Base-by-base conservation (phyloP, 1,140 invertebrate genomes). In the Andrena cerasifolii region DNA sequence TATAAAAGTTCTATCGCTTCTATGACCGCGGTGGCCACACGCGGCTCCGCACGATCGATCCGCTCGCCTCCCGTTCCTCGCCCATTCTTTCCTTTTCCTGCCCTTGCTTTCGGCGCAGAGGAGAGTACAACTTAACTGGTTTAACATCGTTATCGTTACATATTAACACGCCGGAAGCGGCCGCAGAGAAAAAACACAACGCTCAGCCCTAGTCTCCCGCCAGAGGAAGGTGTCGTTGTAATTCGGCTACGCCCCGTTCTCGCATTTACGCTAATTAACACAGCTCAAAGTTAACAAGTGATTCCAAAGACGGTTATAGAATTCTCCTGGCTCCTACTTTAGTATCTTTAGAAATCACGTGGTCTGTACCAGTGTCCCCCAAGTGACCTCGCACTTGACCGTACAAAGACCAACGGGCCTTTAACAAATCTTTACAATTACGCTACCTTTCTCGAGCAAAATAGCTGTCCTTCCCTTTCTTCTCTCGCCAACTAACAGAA, bases 1-100 rank as follows among this genome's bases (percentile, higher is more conserved):
- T 84, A 84, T 80, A 84, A 84, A 84, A 84, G 82, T 77, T 84
- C 79, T 66, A 71, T 65, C 49, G 74, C 59, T 33, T 18, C 70
- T 63, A 67, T 24, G 21, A 53, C 74, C 36, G 33, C 45, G 58
- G 3, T 36, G 51, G 40, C 18, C 45, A 67, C 53, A 36, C 45
- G n/a, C n/a, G n/a, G n/a, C n/a, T 61, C 1, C 26, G 54, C 12
- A 68, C 33, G n/a, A 58, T 49, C 43, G 18, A 65, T 49, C 51
- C 68, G 33, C 40, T 40, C 36, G 43, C 70, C 43, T 21, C 14
- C 54, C 28, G 36, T n/a, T 40, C 26, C 47, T 67, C 6, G 33
- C 61, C 12, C n/a, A 40, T 62, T 40, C 24, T 10, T 31, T 24
- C 6, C 21, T 33, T 49, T 14, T 40, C 33, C 18, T 21, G 28